Evolutionary conservation across 2,888 invertebrate species (phyloP).

Genomic region (Lepidocyrtoides sp.): DNA sequence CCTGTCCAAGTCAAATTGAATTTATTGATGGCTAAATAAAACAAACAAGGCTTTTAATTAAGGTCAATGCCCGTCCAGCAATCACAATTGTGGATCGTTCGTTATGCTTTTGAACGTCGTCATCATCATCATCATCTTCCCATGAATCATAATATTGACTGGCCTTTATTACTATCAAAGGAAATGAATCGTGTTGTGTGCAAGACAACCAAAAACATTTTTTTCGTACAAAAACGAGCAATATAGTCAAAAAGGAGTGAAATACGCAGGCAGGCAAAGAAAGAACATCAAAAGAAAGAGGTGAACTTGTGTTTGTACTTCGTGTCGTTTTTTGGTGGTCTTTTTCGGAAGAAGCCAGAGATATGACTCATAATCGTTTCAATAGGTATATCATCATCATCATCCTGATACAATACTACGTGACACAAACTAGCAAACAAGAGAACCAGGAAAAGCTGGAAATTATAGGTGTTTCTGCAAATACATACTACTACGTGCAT

Average conservation of each 20-base stretch:
- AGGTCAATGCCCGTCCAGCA: conserved; percentile 71
- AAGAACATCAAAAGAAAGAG: background rate
- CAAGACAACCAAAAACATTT: background rate
- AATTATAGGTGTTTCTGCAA: no score
- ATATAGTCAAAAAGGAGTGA: no score
- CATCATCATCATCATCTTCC: background rate
- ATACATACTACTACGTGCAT: background rate
- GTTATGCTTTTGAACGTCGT: background rate
- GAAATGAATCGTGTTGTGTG: no score
- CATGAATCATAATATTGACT: background rate
- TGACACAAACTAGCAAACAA: background rate
- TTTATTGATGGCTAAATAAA: background rate
- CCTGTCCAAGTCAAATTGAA: background rate
- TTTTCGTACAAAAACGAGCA: no score
- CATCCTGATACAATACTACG: no score
- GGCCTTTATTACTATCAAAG: no score
- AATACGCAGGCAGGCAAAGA: background rate
- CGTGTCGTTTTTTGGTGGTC: background rate
- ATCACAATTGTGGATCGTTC: background rate
- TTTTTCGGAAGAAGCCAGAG: conserved; percentile 2
- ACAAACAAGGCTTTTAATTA: conserved; percentile 51
- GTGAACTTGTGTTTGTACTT: background rate
- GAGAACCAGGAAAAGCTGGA: background rate
- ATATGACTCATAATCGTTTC: background rate
- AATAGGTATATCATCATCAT: no score